Base-by-base conservation (phyloP, 2,797 vertebrate genomes). In the Chrosomus eos region DNA sequence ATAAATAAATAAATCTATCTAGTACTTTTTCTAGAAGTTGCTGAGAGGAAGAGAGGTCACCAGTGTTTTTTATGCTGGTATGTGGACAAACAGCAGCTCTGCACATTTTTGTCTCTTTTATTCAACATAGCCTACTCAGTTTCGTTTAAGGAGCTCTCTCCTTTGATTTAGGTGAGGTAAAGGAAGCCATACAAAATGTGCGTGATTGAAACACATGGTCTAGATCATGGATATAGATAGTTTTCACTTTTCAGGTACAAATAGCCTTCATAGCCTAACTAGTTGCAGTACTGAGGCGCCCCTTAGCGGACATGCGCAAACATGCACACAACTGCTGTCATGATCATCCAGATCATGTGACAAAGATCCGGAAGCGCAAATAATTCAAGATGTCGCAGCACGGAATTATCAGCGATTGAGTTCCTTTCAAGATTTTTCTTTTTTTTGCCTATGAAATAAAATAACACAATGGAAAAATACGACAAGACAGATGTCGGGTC, bases 381-480 rank as follows among this genome's bases (percentile, higher is more conserved):
- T 36, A 21, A 28, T 45, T 68, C 51, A 67, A 73, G 70, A 67
- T 80, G 81, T 87, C 81, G 86, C 76, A 60, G 62, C 7, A n/a
- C 51, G 11, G 60, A 77, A 82, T 82, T 23, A 48, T n/a, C 26
- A 60, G 38, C 18, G 8, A 18, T 11, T 68, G 43, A 58, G 23
- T 48, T 62, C 16, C n/a, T 64, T 16, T 31, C 1, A 8, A 3
- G 7, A 9, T 10, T n/a, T 11, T 43, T 53, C 53, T 16, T 19
- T 7, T 1, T 53, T 78, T 36, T 16, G 68, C 33, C 21, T 1
- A 19, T 71, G 26, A n/a, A n/a, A 13, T 31, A 58, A 21, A 26
- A 68, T 71, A 2, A 36, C 7, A 82, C 60, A 55, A 89, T 89
- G 80, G 70, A 82, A 73, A 80, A 71, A n/a, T 77, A 79, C 62